Conservation (phyloP, 2,888 invertebrate species). For the Leucoma salicis region DNA sequence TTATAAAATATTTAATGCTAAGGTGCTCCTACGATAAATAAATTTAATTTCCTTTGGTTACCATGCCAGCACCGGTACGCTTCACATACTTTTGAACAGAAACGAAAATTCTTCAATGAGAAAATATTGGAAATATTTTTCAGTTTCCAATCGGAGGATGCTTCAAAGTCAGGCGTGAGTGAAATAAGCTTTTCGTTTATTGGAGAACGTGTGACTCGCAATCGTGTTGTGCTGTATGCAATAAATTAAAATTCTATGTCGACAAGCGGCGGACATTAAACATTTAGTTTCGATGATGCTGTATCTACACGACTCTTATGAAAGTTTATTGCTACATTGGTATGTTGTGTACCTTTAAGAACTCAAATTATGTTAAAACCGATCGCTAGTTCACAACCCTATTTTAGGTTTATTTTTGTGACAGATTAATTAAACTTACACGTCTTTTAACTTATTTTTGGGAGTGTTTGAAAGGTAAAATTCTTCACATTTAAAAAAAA, state of each 20-base stretch:
- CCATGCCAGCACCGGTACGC: conserved; percentile 16
- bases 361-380: no score
- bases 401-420: no score
- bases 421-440: no score
- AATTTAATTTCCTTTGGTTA: conserved; percentile 45
- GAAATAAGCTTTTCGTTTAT: conserved; percentile 64
- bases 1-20: conserved; percentile 29
- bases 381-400: no score
- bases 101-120: conserved; percentile 51
- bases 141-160: conserved; percentile 61
- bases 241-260: conserved; percentile 45
- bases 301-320: not conserved
- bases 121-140: conserved; percentile 67
- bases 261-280: conserved; percentile 20
- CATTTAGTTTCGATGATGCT: conserved; percentile 10
- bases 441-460: no score
- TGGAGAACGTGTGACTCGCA: conserved; percentile 46
- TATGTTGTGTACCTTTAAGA: no score
- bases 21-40: conserved; percentile 30
- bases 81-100: conserved; percentile 53
- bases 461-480: no score
- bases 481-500: no score
- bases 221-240: conserved; percentile 40
- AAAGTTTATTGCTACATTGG: no score
- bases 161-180: conserved; percentile 62